Evolutionary conservation across 2,888 invertebrate genomes (phyloP).

Genomic region (Tinea trinotella): DNA sequence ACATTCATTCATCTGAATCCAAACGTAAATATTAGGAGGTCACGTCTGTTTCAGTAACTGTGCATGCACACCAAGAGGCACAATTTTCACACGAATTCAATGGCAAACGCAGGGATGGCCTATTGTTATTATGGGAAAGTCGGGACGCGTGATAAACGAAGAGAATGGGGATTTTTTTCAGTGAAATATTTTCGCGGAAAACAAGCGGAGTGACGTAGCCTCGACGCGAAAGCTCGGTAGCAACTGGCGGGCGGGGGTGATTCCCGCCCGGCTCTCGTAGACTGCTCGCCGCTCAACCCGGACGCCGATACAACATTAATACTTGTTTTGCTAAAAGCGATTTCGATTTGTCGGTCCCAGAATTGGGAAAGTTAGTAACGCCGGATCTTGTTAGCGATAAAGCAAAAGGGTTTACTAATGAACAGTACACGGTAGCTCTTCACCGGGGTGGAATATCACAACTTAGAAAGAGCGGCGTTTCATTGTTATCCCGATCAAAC

Average conservation of each 20-base stretch:
- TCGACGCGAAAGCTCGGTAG: constrained; percentile 43
- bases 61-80: constrained; percentile 4
- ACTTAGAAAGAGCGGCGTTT: not conserved
- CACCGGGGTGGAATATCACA: not conserved
- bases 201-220: constrained; percentile 35
- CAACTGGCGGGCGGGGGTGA: constrained; percentile 57
- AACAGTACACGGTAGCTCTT: constrained; percentile 31
- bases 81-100: constrained; percentile 11
- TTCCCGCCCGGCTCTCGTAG: constrained; percentile 32
- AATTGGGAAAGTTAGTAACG: constrained; percentile 59
- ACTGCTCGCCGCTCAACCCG: constrained; percentile 51
- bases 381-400: constrained; percentile 65
- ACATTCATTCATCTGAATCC: constrained; percentile 26
- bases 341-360: constrained; percentile 68
- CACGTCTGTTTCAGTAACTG: constrained; percentile 21
- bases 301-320: constrained; percentile 69
- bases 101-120: not conserved
- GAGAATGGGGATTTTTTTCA: not conserved
- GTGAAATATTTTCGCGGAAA: constrained; percentile 6
- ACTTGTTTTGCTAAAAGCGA: constrained; percentile 70
- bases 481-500: not conserved
- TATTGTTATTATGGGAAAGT: not conserved
- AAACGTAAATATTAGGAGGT: constrained; percentile 25
- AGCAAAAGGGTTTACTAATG: constrained; percentile 49
- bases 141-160: constrained; percentile 11